These are phyloP conservation scores for Eunapius fragilis DNA, from an alignment of 37 sponge, comb jelly and placozoan species.

Conservation along the genomic window DNA sequence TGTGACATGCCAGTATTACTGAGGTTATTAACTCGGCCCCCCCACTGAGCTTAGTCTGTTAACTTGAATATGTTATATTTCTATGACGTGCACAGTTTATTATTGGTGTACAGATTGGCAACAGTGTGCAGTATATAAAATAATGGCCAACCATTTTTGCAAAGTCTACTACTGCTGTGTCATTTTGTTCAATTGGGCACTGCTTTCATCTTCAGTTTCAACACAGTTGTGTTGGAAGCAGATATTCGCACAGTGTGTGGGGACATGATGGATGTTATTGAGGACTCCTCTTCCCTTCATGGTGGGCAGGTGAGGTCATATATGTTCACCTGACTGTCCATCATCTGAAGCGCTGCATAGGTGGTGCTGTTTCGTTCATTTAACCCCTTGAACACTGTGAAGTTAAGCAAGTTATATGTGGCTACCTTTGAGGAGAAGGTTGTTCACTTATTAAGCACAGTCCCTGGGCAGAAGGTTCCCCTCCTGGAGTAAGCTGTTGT, in stretches of 20 bases:
- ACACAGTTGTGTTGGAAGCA: neutral
- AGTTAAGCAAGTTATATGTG: neutral
- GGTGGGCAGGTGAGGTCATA: neutral
- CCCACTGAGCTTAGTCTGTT: too few species aligned
- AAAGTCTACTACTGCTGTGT: too few species aligned
- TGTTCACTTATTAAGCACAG: neutral
- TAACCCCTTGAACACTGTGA: neutral
- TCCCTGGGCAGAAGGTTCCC: neutral
- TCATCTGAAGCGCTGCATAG: neutral
- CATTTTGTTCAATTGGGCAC: neutral
- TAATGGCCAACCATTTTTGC: too few species aligned
- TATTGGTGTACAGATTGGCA: too few species aligned
- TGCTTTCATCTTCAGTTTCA: neutral
- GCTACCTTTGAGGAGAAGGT: conserved; percentile 1
- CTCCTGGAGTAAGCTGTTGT: neutral
- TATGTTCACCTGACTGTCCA: too few species aligned
- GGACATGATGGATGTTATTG: neutral
- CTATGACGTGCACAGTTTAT: too few species aligned
- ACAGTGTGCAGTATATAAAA: too few species aligned
- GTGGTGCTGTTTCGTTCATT: neutral
- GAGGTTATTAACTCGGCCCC: too few species aligned
- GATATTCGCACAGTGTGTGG: neutral
- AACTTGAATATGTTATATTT: too few species aligned
- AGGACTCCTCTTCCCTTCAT: neutral
- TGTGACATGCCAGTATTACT: too few species aligned